A percentile compares a stretch with the other conserved stretches of the same genome.
phyloP scores from a whole-genome alignment of 2,113 vertebrate genomes.

The Dipodomys ordii region DNA sequence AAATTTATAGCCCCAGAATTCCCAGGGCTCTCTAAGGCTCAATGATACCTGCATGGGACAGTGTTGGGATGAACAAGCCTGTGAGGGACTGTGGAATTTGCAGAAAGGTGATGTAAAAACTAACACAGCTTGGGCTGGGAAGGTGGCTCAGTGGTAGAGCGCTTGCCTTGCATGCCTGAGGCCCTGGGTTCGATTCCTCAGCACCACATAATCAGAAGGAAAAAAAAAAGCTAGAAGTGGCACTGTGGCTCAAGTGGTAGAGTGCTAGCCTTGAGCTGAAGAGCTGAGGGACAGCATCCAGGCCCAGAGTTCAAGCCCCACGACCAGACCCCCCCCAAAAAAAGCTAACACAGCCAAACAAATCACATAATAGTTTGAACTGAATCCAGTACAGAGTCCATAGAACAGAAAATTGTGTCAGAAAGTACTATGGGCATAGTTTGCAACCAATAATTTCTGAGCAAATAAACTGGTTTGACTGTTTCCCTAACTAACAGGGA shows the following conservation, averaged over 20 bases:
- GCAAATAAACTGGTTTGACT: not conserved
- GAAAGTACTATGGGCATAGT: not conserved
- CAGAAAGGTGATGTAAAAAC: not conserved
- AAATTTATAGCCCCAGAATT: not conserved
- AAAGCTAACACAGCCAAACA: not conserved
- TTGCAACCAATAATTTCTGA: not conserved
- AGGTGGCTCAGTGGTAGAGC: too few species aligned
- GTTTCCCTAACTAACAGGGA: not conserved
- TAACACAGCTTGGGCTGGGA: not conserved
- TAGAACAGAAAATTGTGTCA: not conserved
- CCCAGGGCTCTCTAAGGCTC: not conserved
- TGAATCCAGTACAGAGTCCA: not conserved
- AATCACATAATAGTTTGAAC: not conserved
- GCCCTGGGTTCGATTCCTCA: too few species aligned
- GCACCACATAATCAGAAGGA: too few species aligned
- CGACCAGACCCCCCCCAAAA: too few species aligned
- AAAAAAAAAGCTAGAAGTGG: too few species aligned
- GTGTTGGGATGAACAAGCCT: not conserved
- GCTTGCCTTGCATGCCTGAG: too few species aligned
- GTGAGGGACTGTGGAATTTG: not conserved
- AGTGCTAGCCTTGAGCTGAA: too few species aligned
- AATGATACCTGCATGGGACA: not conserved
- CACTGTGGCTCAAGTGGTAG: too few species aligned
- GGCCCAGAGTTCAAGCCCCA: too few species aligned
- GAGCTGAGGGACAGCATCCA: too few species aligned